Conservation (phyloP, 2,113 vertebrate species). For the Hydropotes inermis region DNA sequence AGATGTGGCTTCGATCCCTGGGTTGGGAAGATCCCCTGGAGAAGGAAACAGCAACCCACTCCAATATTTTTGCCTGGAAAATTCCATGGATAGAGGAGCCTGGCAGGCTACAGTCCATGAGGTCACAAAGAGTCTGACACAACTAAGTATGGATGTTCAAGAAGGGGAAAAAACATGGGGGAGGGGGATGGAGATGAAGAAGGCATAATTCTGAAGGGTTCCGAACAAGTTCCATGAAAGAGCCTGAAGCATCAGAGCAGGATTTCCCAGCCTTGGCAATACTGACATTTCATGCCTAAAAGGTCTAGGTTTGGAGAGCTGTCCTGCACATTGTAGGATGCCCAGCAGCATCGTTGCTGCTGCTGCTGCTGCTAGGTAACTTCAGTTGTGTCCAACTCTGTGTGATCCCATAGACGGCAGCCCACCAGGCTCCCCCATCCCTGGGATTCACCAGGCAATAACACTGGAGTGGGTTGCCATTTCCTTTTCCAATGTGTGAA, state of each 20-base stretch:
- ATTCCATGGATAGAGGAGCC: not conserved
- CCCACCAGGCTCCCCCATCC: too few relatives aligned
- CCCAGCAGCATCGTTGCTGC: not conserved
- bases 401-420: too few relatives aligned
- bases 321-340: not conserved
- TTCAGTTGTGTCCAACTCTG: too few relatives aligned
- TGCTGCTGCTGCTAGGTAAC: too few relatives aligned
- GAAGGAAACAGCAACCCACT: not conserved
- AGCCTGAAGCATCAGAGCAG: not conserved
- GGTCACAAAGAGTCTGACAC: not conserved
- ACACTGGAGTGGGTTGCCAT: too few relatives aligned
- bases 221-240: not conserved
- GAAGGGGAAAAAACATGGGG: not conserved
- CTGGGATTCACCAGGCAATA: too few relatives aligned
- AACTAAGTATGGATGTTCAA: not conserved
- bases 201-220: not conserved
- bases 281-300: not conserved
- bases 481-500: too few relatives aligned
- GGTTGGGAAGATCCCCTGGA: not conserved
- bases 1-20: not conserved
- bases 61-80: not conserved
- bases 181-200: not conserved
- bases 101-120: not conserved
- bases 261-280: not conserved
- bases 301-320: not conserved